Percentiles rank a stretch among this genome's conserved stretches.
Conservation (phyloP, 2,797 vertebrate genomes). For the Menidia menidia region DNA sequence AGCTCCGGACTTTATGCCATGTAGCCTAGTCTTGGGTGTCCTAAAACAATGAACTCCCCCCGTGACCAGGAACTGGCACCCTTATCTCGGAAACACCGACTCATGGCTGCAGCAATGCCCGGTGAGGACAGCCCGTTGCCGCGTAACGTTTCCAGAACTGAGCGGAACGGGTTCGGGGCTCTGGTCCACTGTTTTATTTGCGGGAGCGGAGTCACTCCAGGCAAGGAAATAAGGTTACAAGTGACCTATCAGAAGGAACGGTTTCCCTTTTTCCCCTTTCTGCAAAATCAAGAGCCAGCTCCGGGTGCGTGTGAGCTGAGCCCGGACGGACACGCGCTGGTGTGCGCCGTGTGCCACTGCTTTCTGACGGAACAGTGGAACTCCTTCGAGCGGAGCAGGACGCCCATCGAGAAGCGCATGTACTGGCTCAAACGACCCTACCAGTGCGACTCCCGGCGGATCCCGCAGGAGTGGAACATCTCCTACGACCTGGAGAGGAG, state of each 20-base stretch:
- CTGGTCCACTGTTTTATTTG: slow-evolving; percentile 93
- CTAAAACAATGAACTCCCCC: slow-evolving; percentile 82
- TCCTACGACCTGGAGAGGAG: slow-evolving; percentile 81
- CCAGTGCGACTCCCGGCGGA: slow-evolving; percentile 89
- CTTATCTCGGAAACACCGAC: slow-evolving; percentile 91
- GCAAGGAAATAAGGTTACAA: slow-evolving; percentile 88
- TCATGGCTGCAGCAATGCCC: slow-evolving; percentile 86
- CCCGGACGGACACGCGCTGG: slow-evolving; percentile 89
- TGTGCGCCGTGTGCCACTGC: slow-evolving; percentile 95
- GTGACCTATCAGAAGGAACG: slow-evolving; percentile 84
- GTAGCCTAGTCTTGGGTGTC: slow-evolving; percentile 57
- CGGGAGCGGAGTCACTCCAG: slow-evolving; percentile 90
- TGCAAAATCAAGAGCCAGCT: slow-evolving; percentile 94
- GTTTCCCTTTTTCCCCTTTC: slow-evolving; percentile 92
- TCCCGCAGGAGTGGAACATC: slow-evolving; percentile 83
- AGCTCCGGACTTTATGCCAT: slow-evolving; percentile 52
- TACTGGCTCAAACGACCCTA: slow-evolving; percentile 97
- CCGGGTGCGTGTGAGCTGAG: slow-evolving; percentile 89
- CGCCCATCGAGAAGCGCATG: slow-evolving; percentile 96
- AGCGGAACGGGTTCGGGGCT: slow-evolving; percentile 77
- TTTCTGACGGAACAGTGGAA: slow-evolving; percentile 97
- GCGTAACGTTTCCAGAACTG: slow-evolving; percentile 74
- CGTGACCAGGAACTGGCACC: slow-evolving; percentile 79
- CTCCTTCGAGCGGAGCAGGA: slow-evolving; percentile 93
- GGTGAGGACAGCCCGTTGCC: slow-evolving; percentile 78